Base-by-base conservation (phyloP, 2,888 invertebrate species). In the Folsomia manolachei region DNA sequence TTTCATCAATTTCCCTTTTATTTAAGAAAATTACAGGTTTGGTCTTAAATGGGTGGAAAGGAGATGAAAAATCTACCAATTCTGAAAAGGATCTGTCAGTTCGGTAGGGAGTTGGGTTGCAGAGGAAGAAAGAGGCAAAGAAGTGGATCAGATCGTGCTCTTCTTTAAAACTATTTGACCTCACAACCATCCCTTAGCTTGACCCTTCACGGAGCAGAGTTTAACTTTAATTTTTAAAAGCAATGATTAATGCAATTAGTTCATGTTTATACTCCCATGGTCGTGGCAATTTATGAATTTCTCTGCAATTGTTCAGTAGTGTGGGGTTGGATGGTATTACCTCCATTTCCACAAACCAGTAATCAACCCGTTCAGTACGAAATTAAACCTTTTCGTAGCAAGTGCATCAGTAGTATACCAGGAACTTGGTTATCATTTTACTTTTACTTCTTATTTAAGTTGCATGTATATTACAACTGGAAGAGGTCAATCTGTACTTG, bases 241-340 rank as follows among this genome's bases (percentile, higher is more conserved):
- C 39, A 66, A 66, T 51, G 65, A 66, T 66, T 66, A 66, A 66
- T 66, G 65, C 39, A 66, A 66, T 66, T 66, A 66, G 65, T 39
- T n/a, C 21, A 66, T 66, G 51, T 66, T 66, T 66, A n/a, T n/a
- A 66, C 52, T 66, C 24, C 52, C 52, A n/a, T 21, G 23, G 39
- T 66, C 25, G 27, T 4, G 23, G 65, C 65, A 66, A 52, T 51
- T 66, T 66, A 52, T 66, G 24, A 27, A 63, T 23, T n/a, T 23
- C 19, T 51, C 68, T 73, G 53, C 71, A 73, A 73, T 73, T 73
- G 73, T 73, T 71, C 73, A 53, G 73, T 73, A 73, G 73, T 73
- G 70, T 73, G 24, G 68, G 73, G 52, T 52, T 51, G 71, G 63
- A 66, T 39, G 52, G 18, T 56, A 68, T 73, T 67, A 62, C 70